Evolutionary conservation across 1,140 invertebrate species (phyloP), one percentile per base, ranked within the genome.

Genomic region (Bombus confusus): DNA sequence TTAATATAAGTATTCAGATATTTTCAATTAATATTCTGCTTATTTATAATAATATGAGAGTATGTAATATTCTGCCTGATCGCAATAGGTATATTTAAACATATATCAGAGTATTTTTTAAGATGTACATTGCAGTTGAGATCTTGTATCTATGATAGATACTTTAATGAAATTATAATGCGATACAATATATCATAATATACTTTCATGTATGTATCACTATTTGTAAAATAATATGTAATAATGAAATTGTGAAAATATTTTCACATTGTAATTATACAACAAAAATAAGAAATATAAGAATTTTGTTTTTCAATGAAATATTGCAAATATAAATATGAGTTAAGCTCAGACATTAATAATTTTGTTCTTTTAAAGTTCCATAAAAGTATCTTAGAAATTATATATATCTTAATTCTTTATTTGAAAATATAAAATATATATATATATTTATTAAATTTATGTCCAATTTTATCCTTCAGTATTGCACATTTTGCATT

Each of bases 51-150:
- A 88, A 77, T 77, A 74, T 43, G 37, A 59, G 66, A 73, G 64
- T 85, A 64, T 76, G 66, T 69, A 78, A 80, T 43, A 74, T 77
- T 47, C 80, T 41, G 31, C 18, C 25, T 71, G 47, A 25, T 39
- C 0, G 73, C 34, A 47, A 57, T 59, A 69, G 62, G 52, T 79
- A 62, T 43, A 85, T 57, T 39, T 74, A 80, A 80, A 59, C 34
- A 59, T 74, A 80, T 85, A 64, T n/a, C 28, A 59, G 62, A 85
- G 72, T 73, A 85, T 81, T 73, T 34, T 68, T 74, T 71, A 75
- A 64, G 72, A 62, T 84, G 18, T 79, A 62, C 39, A 41, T 80
- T 80, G 37, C 39, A 47, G 8, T 28, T 43, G 47, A 64, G 68
- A 22, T 80, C 39, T 31, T 71, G 57, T 22, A 64, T 79, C 25